phyloP scores from a whole-genome alignment of 2,888 invertebrate species.

The Stomorhina lunata region DNA sequence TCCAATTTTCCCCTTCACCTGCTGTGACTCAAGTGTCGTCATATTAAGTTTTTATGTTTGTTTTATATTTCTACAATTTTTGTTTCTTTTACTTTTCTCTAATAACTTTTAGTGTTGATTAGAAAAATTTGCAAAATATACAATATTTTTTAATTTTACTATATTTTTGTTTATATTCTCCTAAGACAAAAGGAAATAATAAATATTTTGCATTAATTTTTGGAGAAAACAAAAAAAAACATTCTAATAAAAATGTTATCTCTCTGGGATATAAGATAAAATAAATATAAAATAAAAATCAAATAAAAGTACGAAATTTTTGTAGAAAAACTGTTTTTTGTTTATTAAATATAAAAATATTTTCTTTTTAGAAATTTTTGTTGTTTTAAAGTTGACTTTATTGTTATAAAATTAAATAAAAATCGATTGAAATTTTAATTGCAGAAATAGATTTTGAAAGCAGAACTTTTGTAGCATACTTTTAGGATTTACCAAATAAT shows the following conservation, averaged over 20 bases:
- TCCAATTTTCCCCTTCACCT: too few species aligned
- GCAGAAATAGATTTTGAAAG: too few species aligned
- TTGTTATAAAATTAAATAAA: too few species aligned
- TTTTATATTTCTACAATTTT: too few species aligned
- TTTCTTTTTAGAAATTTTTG: not conserved
- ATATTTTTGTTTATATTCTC: slow-evolving; percentile 15
- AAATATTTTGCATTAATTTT: slow-evolving; percentile 37
- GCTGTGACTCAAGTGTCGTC: too few species aligned
- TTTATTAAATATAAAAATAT: not conserved
- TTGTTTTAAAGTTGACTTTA: too few species aligned
- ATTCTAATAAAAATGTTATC: slow-evolving; percentile 37
- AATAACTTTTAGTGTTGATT: slow-evolving; percentile 43
- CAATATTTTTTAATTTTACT: slow-evolving; percentile 23
- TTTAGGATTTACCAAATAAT: too few species aligned
- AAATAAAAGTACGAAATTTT: not conserved
- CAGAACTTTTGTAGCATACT: too few species aligned
- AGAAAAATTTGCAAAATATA: not conserved
- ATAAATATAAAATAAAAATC: not conserved
- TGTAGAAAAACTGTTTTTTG: not conserved
- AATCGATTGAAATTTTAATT: too few species aligned
- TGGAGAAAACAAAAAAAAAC: slow-evolving; percentile 17
- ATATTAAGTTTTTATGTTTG: too few species aligned
- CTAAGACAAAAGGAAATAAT: slow-evolving; percentile 26
- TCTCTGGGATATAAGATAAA: not conserved
- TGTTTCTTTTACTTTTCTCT: too few species aligned